Percentiles rank a stretch among this genome's conserved stretches.
These are phyloP conservation scores for Sycon ciliatum DNA, from an alignment of 37 sponge, comb jelly and placozoan genomes.

Conservation along the genomic window DNA sequence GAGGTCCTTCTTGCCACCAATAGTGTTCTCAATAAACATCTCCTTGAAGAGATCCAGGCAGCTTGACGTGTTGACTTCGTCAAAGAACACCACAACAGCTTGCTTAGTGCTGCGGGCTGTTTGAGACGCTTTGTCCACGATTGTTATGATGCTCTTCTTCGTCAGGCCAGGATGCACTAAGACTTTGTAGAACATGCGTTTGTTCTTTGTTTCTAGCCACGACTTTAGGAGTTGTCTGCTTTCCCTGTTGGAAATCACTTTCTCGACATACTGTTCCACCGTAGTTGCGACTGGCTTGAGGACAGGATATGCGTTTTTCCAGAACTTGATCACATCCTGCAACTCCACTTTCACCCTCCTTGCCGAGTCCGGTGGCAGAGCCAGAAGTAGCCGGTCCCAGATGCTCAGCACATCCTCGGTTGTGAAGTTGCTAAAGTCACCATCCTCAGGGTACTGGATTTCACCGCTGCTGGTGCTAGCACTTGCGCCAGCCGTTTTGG, in stretches of 20 bases:
- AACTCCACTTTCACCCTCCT: too few relatives aligned
- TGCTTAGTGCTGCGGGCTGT: neutral
- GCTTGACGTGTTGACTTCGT: slow-evolving; percentile 1
- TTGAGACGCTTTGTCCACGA: neutral
- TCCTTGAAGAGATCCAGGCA: slow-evolving; percentile 9
- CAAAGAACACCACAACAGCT: neutral
- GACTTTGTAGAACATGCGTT: neutral
- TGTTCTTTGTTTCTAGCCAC: too few relatives aligned
- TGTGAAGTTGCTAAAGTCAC: too few relatives aligned
- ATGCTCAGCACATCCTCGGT: too few relatives aligned
- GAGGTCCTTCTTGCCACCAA: neutral
- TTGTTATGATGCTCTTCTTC: neutral
- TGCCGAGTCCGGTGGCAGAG: too few relatives aligned
- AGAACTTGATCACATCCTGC: too few relatives aligned
- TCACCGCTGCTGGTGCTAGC: too few relatives aligned
- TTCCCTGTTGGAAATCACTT: too few relatives aligned
- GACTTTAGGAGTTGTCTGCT: too few relatives aligned
- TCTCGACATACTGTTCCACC: neutral
- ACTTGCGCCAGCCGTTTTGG: too few relatives aligned
- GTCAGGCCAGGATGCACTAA: neutral
- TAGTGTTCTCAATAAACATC: neutral
- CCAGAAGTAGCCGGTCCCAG: too few relatives aligned
- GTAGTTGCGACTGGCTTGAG: neutral
- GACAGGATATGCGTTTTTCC: neutral
- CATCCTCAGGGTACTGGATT: too few relatives aligned